Evolutionary conservation across 2,113 vertebrate genomes (phyloP), one percentile per base, ranked within the genome.

Genomic region (Potamarius usumacintae): DNA sequence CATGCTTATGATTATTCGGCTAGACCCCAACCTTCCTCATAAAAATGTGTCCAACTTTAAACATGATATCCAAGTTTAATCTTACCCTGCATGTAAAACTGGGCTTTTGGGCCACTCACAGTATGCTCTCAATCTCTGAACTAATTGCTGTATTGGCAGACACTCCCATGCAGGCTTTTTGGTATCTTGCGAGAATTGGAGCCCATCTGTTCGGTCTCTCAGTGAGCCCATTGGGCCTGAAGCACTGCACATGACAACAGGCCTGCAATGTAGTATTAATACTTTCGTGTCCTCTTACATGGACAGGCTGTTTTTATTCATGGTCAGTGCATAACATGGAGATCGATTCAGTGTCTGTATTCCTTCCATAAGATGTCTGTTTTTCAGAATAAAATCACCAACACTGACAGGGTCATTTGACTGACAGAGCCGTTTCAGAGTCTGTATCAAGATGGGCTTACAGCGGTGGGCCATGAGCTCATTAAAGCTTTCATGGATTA

Each of bases 181-280:
- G 57, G 67, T 30, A 84, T 86, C 55, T 79, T 86, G 82, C 25
- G 63, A 76, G 34, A 50, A 85, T 53, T 42, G 20, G 76, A 89
- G 57, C 86, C 52, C 76, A 89, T 86, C 80, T 86, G 85, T 81
- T 74, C 69, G 82, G 48, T 84, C 58, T 89, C 82, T 57, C 86
- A 74, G 52, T 58, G 50, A 71, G 77, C n/a, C 22, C 77, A 81
- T 82, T 85, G 27, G 27, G 57, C 30, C 76, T 50, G 0, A 30
- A 82, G 34, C 60, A 81, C 52, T 82, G 65, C 53, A 82, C 8
- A 86, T 86, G 63, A 48, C 62, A 71, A 50, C 34, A 87, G 34
- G 25, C 78, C 34, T 71, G 58, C 25, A 85, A 85, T 78, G 15
- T 20, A 67, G 42, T 17, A 58, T 69, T 84, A 84, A 58, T 25